Evolutionary conservation across 2,113 vertebrate species (phyloP), one percentile per base, ranked within the genome.

Genomic region (Corythornis vintsioides): DNA sequence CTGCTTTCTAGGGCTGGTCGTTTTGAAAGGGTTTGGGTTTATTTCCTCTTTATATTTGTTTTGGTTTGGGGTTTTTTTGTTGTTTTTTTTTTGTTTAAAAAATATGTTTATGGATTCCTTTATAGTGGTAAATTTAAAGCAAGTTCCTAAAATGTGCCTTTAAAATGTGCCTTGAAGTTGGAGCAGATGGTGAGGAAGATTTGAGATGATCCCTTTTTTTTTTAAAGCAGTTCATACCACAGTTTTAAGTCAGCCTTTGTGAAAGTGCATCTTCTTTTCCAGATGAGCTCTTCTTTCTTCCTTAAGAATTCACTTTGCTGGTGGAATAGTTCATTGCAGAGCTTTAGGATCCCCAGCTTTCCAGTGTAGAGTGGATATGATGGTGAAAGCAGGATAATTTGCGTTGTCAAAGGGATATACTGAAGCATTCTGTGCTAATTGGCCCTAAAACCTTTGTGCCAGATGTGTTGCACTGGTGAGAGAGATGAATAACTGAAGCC

Each of bases 401-500:
- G 33, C 29, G 21, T 38, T 56, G 83, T 52, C 3, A 3, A 50
- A 47, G 33, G 52, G 45, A 74, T 10, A 52, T 70, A 70, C 24
- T 47, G 55, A 80, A 73, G 59, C 43, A 45, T 76, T 92, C 64
- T 77, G 45, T 60, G 19, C 65, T 84, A 82, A 55, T 3, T 65
- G 78, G 48, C 42, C 74, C 87, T 87, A 72, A 92, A 84, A 28
- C 60, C 60, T 87, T 80, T 35, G 7, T 89, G 83, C 82, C 86
- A 81, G 82, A 69, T 84, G 86, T 89, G 61, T 80, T 89, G 55
- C 65, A n/a, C 65, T 87, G 83, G 70, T 81, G 50, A 77, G 69
- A 72, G 35, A 73, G 70, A 73, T 24, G 75, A 77, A 10, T 42
- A 80, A 84, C 65, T 35, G 50, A 55, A 69, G 78, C 59, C 64